These are phyloP conservation scores for Tetramorium parvispinum DNA, from an alignment of 1,140 invertebrate genomes.

Conservation along the genomic window DNA sequence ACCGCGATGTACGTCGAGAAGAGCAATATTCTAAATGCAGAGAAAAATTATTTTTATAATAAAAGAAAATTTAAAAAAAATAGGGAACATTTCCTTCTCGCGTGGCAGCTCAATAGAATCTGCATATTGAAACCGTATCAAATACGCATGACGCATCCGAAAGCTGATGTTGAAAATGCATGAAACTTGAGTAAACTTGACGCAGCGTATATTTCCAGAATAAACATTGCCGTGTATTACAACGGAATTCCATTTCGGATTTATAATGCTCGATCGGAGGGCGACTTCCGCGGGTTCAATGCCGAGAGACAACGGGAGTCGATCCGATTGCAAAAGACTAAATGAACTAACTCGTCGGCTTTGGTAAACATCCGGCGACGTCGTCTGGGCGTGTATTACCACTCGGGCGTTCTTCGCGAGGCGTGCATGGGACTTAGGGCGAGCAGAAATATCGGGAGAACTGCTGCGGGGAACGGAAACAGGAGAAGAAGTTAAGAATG, in stretches of 20 bases:
- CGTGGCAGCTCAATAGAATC: slow-evolving; percentile 5
- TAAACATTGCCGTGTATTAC: slow-evolving; percentile 38
- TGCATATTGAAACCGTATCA: slow-evolving; percentile 34
- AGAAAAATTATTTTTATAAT: slow-evolving; percentile 9
- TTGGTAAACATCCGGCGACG: slow-evolving; percentile 57
- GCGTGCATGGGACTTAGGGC: slow-evolving; percentile 37
- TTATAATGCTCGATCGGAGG: slow-evolving; percentile 28
- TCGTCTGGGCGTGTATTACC: slow-evolving; percentile 44
- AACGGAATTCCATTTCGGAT: slow-evolving; percentile 48
- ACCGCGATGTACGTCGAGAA: background rate
- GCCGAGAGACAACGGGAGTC: slow-evolving; percentile 11
- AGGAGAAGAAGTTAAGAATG: slow-evolving; percentile 46
- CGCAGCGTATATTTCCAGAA: slow-evolving; percentile 13
- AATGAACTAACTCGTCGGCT: slow-evolving; percentile 49
- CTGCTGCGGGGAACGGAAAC: slow-evolving; percentile 19
- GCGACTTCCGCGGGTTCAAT: background rate
- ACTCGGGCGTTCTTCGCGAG: slow-evolving; percentile 17
- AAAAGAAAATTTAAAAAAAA: background rate
- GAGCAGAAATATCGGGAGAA: slow-evolving; percentile 39
- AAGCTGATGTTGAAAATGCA: slow-evolving; percentile 50
- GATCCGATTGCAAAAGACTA: slow-evolving; percentile 43
- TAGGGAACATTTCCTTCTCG: background rate
- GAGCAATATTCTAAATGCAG: background rate
- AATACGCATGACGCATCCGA: slow-evolving; percentile 22
- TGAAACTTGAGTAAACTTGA: slow-evolving; percentile 55